These are phyloP conservation scores for Zosterops japonicus DNA, from an alignment of 2,113 vertebrate species.

Conservation along the genomic window DNA sequence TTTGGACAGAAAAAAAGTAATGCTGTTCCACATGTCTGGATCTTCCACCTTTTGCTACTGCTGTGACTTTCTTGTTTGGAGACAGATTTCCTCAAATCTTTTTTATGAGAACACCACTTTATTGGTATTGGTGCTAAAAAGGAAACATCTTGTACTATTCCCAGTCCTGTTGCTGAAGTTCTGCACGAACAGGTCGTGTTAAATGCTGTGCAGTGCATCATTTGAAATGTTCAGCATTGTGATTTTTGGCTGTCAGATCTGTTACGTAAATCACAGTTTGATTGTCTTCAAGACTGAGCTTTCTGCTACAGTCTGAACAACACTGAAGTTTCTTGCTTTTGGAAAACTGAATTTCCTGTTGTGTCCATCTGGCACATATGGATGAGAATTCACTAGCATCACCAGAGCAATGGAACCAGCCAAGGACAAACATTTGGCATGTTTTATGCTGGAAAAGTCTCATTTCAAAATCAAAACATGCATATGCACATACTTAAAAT, in stretches of 20 bases:
- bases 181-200: background rate
- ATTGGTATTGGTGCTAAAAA: background rate
- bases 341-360: slow-evolving; percentile 54
- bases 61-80: slow-evolving; percentile 11
- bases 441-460: slow-evolving; percentile 39
- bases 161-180: background rate
- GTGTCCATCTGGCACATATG: slow-evolving; percentile 38
- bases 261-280: slow-evolving; percentile 22
- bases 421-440: slow-evolving; percentile 66
- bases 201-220: background rate
- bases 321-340: slow-evolving; percentile 58
- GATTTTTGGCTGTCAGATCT: slow-evolving; percentile 28
- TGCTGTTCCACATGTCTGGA: background rate
- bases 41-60: background rate
- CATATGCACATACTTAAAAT: background rate
- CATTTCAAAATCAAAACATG: slow-evolving; percentile 58
- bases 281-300: slow-evolving; percentile 32
- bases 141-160: background rate
- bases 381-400: slow-evolving; percentile 53
- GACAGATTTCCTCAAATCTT: slow-evolving; percentile 5
- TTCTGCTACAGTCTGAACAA: slow-evolving; percentile 44
- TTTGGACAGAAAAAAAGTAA: background rate
- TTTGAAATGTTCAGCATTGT: background rate
- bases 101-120: background rate
- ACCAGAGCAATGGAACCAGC: slow-evolving; percentile 54